phyloP scores from a whole-genome alignment of 1,140 invertebrate species.

The Drosophila pseudoananassae region DNA sequence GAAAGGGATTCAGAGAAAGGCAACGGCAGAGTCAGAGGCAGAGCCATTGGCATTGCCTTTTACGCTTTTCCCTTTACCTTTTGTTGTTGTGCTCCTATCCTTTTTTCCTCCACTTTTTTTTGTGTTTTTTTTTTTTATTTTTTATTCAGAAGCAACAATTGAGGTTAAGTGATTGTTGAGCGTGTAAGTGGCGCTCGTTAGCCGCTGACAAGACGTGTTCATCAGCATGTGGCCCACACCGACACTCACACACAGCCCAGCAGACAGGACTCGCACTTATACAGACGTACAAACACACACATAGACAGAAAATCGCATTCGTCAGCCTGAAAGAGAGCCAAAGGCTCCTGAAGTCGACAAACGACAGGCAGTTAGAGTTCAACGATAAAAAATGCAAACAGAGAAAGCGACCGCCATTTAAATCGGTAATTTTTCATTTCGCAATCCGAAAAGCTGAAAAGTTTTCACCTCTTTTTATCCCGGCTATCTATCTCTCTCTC shows the following conservation, averaged over 20 bases:
- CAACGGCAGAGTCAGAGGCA: conserved; percentile 5
- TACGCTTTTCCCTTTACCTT: conserved; percentile 60
- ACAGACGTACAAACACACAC: background rate
- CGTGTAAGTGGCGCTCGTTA: conserved; percentile 76
- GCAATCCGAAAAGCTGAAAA: conserved; percentile 50
- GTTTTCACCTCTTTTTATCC: conserved; percentile 17
- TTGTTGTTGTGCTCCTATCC: conserved; percentile 21
- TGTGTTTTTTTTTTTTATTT: conserved; percentile 34
- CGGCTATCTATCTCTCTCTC: background rate
- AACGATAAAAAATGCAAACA: conserved; percentile 21
- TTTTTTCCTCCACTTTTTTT: conserved; percentile 10
- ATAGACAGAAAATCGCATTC: conserved; percentile 31
- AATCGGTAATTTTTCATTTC: conserved; percentile 71
- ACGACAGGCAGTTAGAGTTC: conserved; percentile 60
- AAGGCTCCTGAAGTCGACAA: conserved; percentile 62
- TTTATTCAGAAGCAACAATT: conserved; percentile 72
- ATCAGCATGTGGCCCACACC: conserved; percentile 67
- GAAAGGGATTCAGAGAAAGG: conserved; percentile 2
- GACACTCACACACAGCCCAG: conserved; percentile 18
- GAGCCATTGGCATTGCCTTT: conserved; percentile 72
- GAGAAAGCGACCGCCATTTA: conserved; percentile 62
- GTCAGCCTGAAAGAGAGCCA: conserved; percentile 37
- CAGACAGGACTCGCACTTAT: conserved; percentile 7
- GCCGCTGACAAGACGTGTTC: conserved; percentile 76
- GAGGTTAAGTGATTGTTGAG: conserved; percentile 77